phyloP scores from a whole-genome alignment of 2,797 vertebrate species.

The Typhlichthys eigenmanni region DNA sequence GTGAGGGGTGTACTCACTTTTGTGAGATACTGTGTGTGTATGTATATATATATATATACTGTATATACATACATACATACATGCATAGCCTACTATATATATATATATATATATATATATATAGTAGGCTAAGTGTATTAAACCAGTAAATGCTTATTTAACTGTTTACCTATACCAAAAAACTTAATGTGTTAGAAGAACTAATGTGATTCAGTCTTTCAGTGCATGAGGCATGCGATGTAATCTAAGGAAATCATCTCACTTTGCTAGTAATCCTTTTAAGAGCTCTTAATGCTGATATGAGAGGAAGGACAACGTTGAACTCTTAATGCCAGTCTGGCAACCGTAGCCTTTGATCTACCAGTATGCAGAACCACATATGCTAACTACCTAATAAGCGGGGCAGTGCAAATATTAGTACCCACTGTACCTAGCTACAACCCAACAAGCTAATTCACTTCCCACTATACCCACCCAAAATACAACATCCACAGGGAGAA shows the following conservation, averaged over 20 bases:
- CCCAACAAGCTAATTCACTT: too few species aligned
- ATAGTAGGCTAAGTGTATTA: background rate
- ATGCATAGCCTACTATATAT: too few species aligned
- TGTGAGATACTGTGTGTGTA: too few species aligned
- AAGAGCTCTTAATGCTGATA: constrained; percentile 16
- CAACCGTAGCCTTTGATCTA: constrained; percentile 3
- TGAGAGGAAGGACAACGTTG: constrained; percentile 18
- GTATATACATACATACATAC: too few species aligned
- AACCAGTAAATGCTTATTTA: background rate
- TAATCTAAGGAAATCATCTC: constrained; percentile 40
- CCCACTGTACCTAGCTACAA: too few species aligned
- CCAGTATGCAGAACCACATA: background rate
- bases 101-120: too few species aligned
- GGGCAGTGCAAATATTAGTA: too few species aligned
- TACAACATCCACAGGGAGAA: too few species aligned
- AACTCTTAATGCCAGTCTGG: constrained; percentile 1
- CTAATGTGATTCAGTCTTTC: background rate
- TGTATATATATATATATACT: too few species aligned
- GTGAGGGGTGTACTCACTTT: too few species aligned
- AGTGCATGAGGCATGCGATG: constrained; percentile 7
- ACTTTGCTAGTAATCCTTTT: constrained; percentile 34
- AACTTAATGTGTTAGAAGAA: constrained; percentile 1
- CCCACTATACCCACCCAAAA: too few species aligned
- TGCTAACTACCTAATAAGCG: too few species aligned
- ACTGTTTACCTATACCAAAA: background rate